These are phyloP conservation scores for Terrapene triunguis DNA, from an alignment of 2,113 vertebrate species.

Conservation along the genomic window DNA sequence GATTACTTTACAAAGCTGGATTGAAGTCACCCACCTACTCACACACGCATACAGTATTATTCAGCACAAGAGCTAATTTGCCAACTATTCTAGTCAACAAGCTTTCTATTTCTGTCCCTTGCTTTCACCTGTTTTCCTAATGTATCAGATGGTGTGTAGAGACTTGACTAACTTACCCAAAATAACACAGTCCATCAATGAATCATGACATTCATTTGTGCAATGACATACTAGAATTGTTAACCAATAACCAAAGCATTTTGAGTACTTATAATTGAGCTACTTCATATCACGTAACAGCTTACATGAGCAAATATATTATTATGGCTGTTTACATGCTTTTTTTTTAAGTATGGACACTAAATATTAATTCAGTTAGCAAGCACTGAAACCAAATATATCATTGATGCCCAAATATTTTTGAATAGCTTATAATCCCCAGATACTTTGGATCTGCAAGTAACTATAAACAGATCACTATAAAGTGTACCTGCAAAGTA, in stretches of 20 bases:
- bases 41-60: not conserved
- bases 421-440: not conserved
- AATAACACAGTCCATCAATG: not conserved
- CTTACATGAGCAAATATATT: not conserved
- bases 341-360: not conserved
- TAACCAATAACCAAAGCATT: not conserved
- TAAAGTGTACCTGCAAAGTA: not conserved
- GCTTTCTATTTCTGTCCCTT: not conserved
- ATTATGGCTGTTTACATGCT: not conserved
- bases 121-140: not conserved
- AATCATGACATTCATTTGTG: not conserved
- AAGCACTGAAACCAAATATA: not conserved
- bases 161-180: not conserved
- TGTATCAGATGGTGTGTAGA: not conserved
- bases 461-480: not conserved
- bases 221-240: not conserved
- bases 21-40: not conserved
- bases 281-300: not conserved
- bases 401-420: not conserved
- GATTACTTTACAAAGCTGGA: not conserved
- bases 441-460: not conserved
- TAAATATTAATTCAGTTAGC: not conserved
- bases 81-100: not conserved
- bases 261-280: not conserved
- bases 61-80: not conserved